A percentile compares a stretch with the other conserved stretches of the same genome.
Conservation (phyloP, 2,113 vertebrate genomes). For the Apeltes quadracus region DNA sequence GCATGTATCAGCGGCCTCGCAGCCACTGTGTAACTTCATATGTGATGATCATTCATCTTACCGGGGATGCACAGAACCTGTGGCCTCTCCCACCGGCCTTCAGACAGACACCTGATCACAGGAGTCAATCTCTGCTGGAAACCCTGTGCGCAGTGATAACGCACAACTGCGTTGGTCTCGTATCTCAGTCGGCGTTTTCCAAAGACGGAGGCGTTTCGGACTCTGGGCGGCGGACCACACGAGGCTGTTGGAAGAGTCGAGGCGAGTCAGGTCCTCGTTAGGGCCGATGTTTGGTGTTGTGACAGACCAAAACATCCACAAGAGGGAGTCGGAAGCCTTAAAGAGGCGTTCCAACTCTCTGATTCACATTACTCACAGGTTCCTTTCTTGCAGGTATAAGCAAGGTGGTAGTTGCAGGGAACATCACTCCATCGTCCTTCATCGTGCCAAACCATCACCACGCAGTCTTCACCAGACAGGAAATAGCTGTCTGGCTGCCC, state of each 20-base stretch:
- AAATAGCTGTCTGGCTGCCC: constrained; percentile 98
- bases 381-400: constrained; percentile 96
- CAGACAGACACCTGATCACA: constrained; percentile 83
- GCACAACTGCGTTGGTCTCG: constrained; percentile 81
- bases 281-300: neutral
- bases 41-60: constrained; percentile 67
- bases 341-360: neutral
- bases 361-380: constrained; percentile 64
- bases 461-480: constrained; percentile 94
- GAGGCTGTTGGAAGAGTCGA: constrained; percentile 67
- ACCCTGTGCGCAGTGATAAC: constrained; percentile 85
- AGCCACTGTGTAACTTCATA: neutral
- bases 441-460: constrained; percentile 95
- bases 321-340: neutral
- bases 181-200: constrained; percentile 84
- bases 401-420: constrained; percentile 96
- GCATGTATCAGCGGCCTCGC: neutral
- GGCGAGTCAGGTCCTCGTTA: neutral
- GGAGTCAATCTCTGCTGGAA: constrained; percentile 86
- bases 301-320: constrained; percentile 2
- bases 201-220: constrained; percentile 82
- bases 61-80: constrained; percentile 86
- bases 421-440: constrained; percentile 94
- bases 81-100: constrained; percentile 87
- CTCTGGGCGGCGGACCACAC: constrained; percentile 85